These are phyloP conservation scores for Meloidogyne hapla DNA, from an alignment of 1,140 invertebrate genomes.

Conservation along the genomic window DNA sequence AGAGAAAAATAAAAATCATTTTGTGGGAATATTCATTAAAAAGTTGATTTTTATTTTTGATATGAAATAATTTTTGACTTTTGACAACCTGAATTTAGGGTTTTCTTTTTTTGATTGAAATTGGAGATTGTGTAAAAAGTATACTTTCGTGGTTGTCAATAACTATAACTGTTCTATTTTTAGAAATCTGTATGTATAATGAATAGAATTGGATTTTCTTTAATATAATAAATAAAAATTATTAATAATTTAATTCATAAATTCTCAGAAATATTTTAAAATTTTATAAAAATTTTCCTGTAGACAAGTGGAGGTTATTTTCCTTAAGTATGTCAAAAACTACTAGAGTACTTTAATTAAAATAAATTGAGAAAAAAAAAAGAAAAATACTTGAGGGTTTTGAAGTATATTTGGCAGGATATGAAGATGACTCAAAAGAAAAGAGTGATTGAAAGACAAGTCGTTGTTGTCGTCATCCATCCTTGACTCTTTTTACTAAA, in stretches of 20 bases:
- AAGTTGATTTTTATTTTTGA: too few species aligned
- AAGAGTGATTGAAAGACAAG: slow-evolving; percentile 7
- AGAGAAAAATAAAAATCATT: background rate
- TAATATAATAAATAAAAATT: too few species aligned
- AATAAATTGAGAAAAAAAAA: background rate
- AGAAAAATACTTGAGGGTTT: slow-evolving; percentile 7
- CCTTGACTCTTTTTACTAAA: background rate
- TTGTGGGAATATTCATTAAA: background rate
- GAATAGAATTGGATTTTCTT: too few species aligned
- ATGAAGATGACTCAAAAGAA: slow-evolving; percentile 1
- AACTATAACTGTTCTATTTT: too few species aligned
- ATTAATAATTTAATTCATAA: too few species aligned
- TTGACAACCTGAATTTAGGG: background rate
- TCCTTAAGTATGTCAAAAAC: background rate
- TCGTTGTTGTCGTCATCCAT: background rate
- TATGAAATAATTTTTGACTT: background rate
- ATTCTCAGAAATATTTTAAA: too few species aligned
- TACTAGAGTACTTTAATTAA: slow-evolving; percentile 2
- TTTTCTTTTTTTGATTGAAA: background rate
- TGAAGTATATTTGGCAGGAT: background rate
- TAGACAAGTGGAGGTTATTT: background rate
- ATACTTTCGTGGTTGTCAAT: too few species aligned
- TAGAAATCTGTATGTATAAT: too few species aligned
- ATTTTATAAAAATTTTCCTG: background rate
- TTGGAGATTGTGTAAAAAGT: background rate